These are phyloP conservation scores for Ophion ellenae DNA, from an alignment of 2,888 invertebrate genomes.

Conservation along the genomic window DNA sequence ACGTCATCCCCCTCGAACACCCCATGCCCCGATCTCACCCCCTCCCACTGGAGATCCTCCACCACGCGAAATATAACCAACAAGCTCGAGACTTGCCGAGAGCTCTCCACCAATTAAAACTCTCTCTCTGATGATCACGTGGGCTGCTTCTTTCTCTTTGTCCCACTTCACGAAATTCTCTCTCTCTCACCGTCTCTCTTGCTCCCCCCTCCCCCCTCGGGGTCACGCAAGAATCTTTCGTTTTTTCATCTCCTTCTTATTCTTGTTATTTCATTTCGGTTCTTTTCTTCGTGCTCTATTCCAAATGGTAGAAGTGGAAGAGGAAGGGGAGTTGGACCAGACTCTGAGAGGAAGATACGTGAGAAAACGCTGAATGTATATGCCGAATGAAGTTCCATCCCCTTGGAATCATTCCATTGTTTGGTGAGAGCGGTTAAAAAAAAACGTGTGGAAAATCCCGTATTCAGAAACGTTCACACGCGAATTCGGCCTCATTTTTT, in stretches of 20 bases:
- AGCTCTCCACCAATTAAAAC: conserved; percentile 82
- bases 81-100: conserved; percentile 54
- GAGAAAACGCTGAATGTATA: neutral
- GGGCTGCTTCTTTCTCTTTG: conserved; percentile 66
- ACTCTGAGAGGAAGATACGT: neutral
- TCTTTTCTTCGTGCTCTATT: conserved; percentile 11
- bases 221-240: conserved; percentile 54
- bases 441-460: neutral
- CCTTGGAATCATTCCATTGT: neutral
- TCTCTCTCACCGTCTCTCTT: conserved; percentile 49
- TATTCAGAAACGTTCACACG: neutral
- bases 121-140: conserved; percentile 78
- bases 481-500: neutral
- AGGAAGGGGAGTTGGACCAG: neutral
- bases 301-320: conserved; percentile 17
- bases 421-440: too few species aligned
- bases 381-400: neutral
- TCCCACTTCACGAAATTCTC: neutral
- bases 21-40: conserved; percentile 61
- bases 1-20: conserved; percentile 35
- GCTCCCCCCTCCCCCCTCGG: conserved; percentile 14
- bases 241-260: conserved; percentile 13
- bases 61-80: conserved; percentile 66
- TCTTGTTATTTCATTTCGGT: conserved; percentile 9
- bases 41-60: conserved; percentile 61